Base-by-base conservation (phyloP, 2,888 invertebrate genomes). In the Oithona nana region DNA sequence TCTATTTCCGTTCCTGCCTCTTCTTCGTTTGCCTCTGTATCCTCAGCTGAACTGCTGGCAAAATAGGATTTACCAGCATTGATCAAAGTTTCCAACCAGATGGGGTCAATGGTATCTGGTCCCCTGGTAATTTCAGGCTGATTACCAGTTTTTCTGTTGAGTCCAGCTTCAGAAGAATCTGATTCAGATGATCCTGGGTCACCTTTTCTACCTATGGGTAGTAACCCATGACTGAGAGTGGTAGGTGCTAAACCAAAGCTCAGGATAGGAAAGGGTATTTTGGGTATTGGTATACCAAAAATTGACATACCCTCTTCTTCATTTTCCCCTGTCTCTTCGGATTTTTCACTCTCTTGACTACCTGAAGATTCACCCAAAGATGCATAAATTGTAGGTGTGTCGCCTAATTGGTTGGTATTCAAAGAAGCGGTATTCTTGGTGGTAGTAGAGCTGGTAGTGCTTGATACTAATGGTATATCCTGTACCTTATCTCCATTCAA, bases 371-470 rank as follows among this genome's bases (percentile, higher is more conserved):
- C 48, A 24, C 30, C 24, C 8, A 39, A 3, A n/a, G 39, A 55
- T 1, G 62, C 62, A 48, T 62, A 62, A 54, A 62, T 62, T n/a
- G 62, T 62, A 3, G 62, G 62, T 11, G 62, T 62, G 26, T 62
- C 62, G 16, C 62, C 62, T 26, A 29, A 4, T 3, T 52, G 20
- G 3, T 49, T 16, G 8, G 8, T 20, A 11, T 61, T 31, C 52
- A 16, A 4, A 22, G 52, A 52, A 4, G 4, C 54, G 16, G n/a
- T 20, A 58, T 51, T 51, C 6, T 8, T 51, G 16, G 51, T 22
- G 8, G 51, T 8, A 8, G 51, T 51, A 13, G 8, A 6, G 6
- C 6, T 11, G 24, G 16, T 16, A 13, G 8, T 20, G 6, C 6
- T 11, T 13, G 16, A 26, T 24, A 54, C 26, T 20, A 24, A 20